Evolutionary conservation across 2,113 vertebrate species (phyloP).

Genomic region (Semnornis frantzii): DNA sequence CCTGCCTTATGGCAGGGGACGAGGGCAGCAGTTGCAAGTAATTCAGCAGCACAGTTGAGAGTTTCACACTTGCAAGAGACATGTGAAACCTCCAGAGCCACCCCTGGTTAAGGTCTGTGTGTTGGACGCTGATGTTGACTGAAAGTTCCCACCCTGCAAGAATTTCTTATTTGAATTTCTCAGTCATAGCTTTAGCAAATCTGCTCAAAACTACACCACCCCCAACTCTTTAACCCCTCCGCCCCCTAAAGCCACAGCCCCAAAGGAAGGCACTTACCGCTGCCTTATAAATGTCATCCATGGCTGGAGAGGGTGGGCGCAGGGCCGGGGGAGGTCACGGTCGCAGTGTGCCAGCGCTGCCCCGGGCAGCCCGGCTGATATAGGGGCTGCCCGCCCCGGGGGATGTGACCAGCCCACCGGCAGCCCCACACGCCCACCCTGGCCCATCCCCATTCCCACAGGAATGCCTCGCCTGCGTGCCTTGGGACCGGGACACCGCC

Average conservation of each 20-base stretch:
- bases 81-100: background rate
- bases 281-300: constrained; percentile 89
- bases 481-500: background rate
- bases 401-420: background rate
- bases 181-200: background rate
- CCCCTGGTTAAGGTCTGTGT: background rate
- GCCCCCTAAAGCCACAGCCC: background rate
- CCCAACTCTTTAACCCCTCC: accelerated
- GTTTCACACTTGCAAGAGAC: background rate
- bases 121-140: background rate
- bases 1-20: background rate
- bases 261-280: constrained; percentile 74
- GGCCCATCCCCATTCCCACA: background rate
- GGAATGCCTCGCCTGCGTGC: constrained; percentile 13
- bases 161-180: background rate
- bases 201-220: background rate
- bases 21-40: background rate
- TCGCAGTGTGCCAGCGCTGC: constrained; percentile 31
- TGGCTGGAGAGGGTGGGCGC: constrained; percentile 32
- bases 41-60: background rate
- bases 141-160: background rate
- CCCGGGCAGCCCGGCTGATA: constrained; percentile 28
- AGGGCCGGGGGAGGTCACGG: background rate
- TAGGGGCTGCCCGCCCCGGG: constrained; percentile 25
- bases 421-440: background rate